These are phyloP conservation scores for Pica pica DNA, from an alignment of 2,113 vertebrate species.

Conservation along the genomic window DNA sequence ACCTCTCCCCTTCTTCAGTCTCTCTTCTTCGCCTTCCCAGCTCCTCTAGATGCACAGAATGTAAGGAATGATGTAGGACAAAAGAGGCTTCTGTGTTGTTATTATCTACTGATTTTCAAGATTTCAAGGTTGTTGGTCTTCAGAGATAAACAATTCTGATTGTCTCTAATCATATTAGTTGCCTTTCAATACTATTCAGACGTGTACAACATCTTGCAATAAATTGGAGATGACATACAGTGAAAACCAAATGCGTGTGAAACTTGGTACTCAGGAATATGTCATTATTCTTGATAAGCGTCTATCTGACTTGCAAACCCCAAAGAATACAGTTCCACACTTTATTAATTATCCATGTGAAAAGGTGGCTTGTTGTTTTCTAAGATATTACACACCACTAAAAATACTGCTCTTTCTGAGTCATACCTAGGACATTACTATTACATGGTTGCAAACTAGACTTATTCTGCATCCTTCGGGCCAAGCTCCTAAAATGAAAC, in stretches of 20 bases:
- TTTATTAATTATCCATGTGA: neutral
- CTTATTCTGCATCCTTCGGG: neutral
- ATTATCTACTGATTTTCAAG: neutral
- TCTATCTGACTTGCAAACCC: neutral
- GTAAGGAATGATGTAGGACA: neutral
- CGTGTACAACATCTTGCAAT: neutral
- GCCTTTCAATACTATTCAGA: neutral
- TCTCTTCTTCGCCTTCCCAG: neutral
- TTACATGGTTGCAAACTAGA: neutral
- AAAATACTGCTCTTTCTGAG: neutral
- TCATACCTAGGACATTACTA: neutral
- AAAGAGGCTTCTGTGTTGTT: neutral
- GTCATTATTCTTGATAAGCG: neutral
- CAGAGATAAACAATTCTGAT: neutral
- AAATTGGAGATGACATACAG: neutral
- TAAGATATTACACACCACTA: neutral
- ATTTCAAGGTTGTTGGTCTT: neutral
- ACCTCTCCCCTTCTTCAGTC: rapidly evolving
- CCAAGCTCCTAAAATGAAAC: neutral
- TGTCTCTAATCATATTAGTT: neutral
- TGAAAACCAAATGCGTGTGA: neutral
- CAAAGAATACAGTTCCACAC: neutral
- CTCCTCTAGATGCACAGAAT: neutral
- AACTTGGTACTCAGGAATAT: neutral
- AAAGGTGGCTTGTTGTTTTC: neutral